Conservation (phyloP, 2,113 vertebrate genomes). For the Dunckerocampus dactyliophorus region DNA sequence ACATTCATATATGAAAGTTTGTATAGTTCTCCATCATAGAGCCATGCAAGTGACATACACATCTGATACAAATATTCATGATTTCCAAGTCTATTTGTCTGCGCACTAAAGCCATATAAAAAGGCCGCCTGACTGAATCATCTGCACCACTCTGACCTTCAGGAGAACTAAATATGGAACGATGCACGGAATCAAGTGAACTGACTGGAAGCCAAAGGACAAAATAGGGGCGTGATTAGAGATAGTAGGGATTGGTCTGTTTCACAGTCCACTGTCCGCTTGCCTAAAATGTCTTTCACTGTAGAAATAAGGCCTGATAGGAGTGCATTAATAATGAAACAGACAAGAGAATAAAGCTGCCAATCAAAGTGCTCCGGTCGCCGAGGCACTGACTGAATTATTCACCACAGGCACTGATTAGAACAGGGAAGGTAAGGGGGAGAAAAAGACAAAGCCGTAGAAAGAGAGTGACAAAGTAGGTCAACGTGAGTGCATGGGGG, state of each 20-base stretch:
- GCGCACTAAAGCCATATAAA: slow-evolving; percentile 6
- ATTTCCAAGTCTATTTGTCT: neutral
- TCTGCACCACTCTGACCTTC: slow-evolving; percentile 19
- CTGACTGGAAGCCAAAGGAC: slow-evolving; percentile 9
- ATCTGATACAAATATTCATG: slow-evolving; percentile 3
- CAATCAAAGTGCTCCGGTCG: slow-evolving; percentile 67
- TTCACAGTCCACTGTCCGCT: slow-evolving; percentile 35
- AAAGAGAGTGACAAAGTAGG: slow-evolving; percentile 28
- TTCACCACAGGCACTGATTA: slow-evolving; percentile 72
- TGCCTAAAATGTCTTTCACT: slow-evolving; percentile 41
- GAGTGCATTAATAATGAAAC: slow-evolving; percentile 69
- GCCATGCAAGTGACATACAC: neutral
- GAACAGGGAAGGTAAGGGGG: slow-evolving; percentile 36
- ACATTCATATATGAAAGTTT: neutral
- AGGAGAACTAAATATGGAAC: slow-evolving; percentile 8
- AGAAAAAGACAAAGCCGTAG: slow-evolving; percentile 45
- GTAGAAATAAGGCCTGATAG: slow-evolving; percentile 49
- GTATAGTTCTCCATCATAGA: neutral
- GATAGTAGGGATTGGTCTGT: slow-evolving; percentile 25
- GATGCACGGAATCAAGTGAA: slow-evolving; percentile 9
- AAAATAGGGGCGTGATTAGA: slow-evolving; percentile 10
- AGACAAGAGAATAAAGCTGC: slow-evolving; percentile 68
- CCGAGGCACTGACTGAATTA: slow-evolving; percentile 67
- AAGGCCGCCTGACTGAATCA: slow-evolving; percentile 12
- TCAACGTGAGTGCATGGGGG: slow-evolving; percentile 19